Percentiles rank a stretch among this genome's conserved stretches.
These are phyloP conservation scores for Rhinichthys osculus DNA, from an alignment of 2,797 vertebrate species.

Conservation along the genomic window DNA sequence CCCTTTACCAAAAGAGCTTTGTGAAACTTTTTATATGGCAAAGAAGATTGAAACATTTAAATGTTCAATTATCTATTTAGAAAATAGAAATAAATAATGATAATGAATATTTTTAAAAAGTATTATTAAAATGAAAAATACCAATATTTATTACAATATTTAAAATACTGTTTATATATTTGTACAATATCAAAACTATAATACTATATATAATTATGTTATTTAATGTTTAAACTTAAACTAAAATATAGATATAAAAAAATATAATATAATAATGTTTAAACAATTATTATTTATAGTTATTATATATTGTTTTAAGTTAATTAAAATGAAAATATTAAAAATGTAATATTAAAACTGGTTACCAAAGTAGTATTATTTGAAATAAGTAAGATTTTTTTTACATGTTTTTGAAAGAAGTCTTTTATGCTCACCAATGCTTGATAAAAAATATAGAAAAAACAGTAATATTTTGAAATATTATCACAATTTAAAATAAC, in stretches of 20 bases:
- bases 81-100: background rate
- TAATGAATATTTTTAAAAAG: background rate
- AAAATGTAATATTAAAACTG: no score
- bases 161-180: background rate
- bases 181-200: background rate
- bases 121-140: background rate
- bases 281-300: no score
- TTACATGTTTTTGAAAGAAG: no score
- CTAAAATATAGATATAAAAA: background rate
- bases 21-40: background rate
- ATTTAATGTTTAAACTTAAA: no score
- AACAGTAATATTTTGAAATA: background rate
- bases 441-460: background rate
- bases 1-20: background rate
- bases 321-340: no score
- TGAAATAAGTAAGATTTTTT: no score
- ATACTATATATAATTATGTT: background rate
- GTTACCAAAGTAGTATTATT: no score
- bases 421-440: background rate
- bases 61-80: background rate
- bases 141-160: background rate
- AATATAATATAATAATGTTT: background rate
- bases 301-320: no score
- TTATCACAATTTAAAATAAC: background rate
- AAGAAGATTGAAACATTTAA: background rate